Conservation (phyloP, 2,888 invertebrate genomes). For the Eucera pruinosa region DNA sequence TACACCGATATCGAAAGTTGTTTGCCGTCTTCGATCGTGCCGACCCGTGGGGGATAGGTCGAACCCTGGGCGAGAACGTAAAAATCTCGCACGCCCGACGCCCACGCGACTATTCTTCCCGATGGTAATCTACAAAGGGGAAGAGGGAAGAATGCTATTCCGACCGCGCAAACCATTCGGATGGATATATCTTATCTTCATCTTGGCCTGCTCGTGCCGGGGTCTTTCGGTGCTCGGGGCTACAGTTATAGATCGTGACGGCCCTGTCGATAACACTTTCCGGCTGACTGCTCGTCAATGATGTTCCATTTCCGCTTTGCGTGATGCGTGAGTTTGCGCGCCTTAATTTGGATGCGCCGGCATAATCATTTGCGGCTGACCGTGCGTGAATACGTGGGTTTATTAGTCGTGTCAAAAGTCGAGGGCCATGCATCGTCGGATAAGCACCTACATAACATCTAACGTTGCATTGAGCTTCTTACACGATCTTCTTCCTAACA, state of each 20-base stretch:
- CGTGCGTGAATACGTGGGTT: conserved; percentile 40
- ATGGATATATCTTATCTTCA: conserved; percentile 65
- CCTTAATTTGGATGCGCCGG: conserved; percentile 48
- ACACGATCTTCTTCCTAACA: not conserved
- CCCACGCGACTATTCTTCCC: conserved; percentile 61
- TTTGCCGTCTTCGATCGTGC: conserved; percentile 51
- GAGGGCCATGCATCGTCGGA: not conserved
- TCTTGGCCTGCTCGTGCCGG: conserved; percentile 50
- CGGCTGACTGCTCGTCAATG: conserved; percentile 71
- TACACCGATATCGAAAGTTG: conserved; percentile 69
- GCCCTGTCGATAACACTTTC: conserved; percentile 68
- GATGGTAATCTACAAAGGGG: conserved; percentile 56
- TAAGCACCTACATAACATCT: not conserved
- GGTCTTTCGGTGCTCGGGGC: conserved; percentile 45
- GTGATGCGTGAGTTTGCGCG: conserved; percentile 66
- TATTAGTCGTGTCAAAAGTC: conserved; percentile 45
- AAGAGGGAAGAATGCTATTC: conserved; percentile 41
- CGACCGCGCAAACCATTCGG: conserved; percentile 33
- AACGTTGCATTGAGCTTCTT: not conserved
- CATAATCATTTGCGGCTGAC: conserved; percentile 54
- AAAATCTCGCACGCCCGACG: conserved; percentile 59
- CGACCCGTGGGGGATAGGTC: conserved; percentile 19
- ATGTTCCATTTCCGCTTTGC: conserved; percentile 76
- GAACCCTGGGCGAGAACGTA: conserved; percentile 29
- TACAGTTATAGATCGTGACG: conserved; percentile 59